Percentiles rank a stretch among this genome's conserved stretches.
Conservation (phyloP, 2,113 vertebrate genomes). For the Cryptomyrus ogoouensis region DNA sequence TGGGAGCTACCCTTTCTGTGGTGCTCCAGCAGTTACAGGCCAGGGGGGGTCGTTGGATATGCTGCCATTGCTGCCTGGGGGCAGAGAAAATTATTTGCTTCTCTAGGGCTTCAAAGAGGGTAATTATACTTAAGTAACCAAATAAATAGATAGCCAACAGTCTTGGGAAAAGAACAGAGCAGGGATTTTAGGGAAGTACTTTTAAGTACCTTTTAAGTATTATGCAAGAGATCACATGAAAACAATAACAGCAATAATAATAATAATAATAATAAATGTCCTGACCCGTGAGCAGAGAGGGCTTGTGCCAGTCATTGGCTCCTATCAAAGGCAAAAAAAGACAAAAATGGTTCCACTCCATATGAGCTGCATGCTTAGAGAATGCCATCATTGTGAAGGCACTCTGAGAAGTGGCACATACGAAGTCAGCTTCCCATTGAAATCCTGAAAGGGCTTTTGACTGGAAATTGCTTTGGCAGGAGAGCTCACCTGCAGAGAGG, state of each 20-base stretch:
- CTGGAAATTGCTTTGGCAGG: constrained; percentile 61
- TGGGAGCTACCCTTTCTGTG: constrained; percentile 69
- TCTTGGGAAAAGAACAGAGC: constrained; percentile 63
- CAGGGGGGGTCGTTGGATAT: constrained; percentile 58
- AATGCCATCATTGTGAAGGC: constrained; percentile 39
- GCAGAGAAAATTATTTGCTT: constrained; percentile 74
- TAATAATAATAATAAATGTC: constrained; percentile 12
- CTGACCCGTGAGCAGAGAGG: constrained; percentile 17
- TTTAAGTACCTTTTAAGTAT: constrained; percentile 56
- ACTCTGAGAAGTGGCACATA: constrained; percentile 52
- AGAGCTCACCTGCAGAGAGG: constrained; percentile 72
- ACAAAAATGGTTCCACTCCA: constrained; percentile 33
- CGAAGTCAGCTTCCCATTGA: constrained; percentile 50
- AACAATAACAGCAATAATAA: background rate
- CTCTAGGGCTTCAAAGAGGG: constrained; percentile 73
- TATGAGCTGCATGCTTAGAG: constrained; percentile 43
- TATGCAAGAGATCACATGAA: constrained; percentile 52
- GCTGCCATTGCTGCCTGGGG: constrained; percentile 64
- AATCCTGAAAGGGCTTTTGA: constrained; percentile 62
- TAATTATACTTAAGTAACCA: constrained; percentile 79
- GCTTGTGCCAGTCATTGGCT: constrained; percentile 37
- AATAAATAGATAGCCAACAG: constrained; percentile 74
- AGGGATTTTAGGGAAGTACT: constrained; percentile 62
- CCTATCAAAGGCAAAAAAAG: constrained; percentile 49
- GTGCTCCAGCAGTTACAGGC: constrained; percentile 60